A percentile compares a stretch with the other conserved stretches of the same genome.
Conservation (phyloP, 2,888 invertebrate genomes). For the Conomelus anceps region DNA sequence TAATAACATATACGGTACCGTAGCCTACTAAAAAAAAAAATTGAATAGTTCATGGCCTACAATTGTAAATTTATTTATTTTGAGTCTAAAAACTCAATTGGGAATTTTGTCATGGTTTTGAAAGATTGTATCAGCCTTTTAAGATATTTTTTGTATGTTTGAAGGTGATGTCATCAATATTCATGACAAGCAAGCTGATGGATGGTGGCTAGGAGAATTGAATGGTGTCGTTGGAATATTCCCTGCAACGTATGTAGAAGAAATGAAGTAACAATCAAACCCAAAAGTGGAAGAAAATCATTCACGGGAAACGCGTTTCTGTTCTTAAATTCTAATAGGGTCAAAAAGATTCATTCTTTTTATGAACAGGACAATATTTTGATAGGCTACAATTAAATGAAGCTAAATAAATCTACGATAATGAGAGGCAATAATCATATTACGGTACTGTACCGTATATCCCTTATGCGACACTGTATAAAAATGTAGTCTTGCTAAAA, state of each 20-base stretch:
- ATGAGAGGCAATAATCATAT: not conserved
- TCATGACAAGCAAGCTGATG: constrained; percentile 84
- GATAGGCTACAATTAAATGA: not conserved
- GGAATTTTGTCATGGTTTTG: no score
- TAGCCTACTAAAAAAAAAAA: no score
- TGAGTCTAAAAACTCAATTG: not conserved
- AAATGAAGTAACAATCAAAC: constrained; percentile 46
- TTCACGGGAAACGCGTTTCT: not conserved
- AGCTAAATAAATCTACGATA: not conserved
- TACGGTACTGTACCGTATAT: no score
- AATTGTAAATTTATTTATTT: not conserved
- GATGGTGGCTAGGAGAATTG: constrained; percentile 91
- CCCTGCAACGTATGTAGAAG: constrained; percentile 90
- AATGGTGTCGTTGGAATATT: constrained; percentile 83
- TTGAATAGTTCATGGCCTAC: not conserved
- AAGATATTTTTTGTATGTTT: constrained; percentile 38
- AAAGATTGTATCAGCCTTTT: not conserved
- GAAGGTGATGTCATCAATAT: constrained; percentile 80
- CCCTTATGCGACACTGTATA: not conserved
- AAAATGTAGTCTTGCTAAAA: not conserved
- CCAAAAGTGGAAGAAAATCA: not conserved
- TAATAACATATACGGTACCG: no score
- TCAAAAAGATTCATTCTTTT: not conserved
- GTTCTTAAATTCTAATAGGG: not conserved
- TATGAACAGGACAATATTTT: not conserved